phyloP scores from a whole-genome alignment of 2,113 vertebrate species.

The Turdus rufiventris region DNA sequence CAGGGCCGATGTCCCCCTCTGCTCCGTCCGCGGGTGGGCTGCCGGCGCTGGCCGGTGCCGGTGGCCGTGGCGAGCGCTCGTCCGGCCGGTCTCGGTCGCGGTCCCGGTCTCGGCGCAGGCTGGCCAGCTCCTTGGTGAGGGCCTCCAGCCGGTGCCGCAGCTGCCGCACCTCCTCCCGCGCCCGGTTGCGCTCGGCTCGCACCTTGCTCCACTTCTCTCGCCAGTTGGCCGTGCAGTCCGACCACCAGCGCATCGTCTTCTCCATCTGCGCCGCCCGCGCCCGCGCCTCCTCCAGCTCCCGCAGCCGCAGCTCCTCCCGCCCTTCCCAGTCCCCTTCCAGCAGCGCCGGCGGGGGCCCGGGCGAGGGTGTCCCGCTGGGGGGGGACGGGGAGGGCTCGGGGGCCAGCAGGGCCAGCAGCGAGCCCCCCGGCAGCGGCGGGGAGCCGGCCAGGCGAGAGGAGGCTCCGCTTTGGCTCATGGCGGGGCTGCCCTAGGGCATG shows the following conservation, averaged over 20 bases:
- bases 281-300: constrained; percentile 93
- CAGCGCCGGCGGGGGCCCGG: constrained; percentile 72
- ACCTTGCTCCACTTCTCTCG: constrained; percentile 99
- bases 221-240: constrained; percentile 97
- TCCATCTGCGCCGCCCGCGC: constrained; percentile 95
- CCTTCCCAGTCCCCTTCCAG: constrained; percentile 92
- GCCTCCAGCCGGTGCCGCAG: constrained; percentile 88
- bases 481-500: not conserved
- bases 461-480: constrained; percentile 74
- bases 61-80: constrained; percentile 60
- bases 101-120: constrained; percentile 81
- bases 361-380: constrained; percentile 83
- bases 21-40: fast-evolving
- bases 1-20: constrained; percentile 60
- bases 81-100: constrained; percentile 77
- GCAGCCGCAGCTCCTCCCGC: constrained; percentile 89
- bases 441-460: constrained; percentile 66
- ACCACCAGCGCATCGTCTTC: constrained; percentile 99
- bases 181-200: constrained; percentile 89
- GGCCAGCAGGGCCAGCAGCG: constrained; percentile 82
- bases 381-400: constrained; percentile 85
- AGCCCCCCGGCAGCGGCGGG: constrained; percentile 69
- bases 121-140: constrained; percentile 90
- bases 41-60: not conserved
- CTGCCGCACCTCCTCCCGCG: constrained; percentile 90